phyloP scores from a whole-genome alignment of 2,113 vertebrate genomes.

The Hyaena hyaena region DNA sequence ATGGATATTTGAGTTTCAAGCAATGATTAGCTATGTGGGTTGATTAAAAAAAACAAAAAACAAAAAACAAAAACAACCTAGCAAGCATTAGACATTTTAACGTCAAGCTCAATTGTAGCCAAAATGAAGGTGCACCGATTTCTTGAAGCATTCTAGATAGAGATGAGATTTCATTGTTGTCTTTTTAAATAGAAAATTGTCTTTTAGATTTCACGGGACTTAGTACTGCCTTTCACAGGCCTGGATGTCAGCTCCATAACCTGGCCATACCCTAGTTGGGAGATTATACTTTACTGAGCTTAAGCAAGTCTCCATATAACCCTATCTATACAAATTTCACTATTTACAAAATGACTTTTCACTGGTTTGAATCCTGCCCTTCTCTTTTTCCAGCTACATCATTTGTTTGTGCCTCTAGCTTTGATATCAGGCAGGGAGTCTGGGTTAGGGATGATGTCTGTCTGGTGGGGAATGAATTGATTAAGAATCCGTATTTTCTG shows the following conservation, averaged over 20 bases:
- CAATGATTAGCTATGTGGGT: slow-evolving; percentile 4
- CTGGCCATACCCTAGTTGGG: not conserved
- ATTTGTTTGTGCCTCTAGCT: not conserved
- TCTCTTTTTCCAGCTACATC: not conserved
- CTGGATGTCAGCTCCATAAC: not conserved
- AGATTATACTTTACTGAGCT: not conserved
- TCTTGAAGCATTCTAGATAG: not conserved
- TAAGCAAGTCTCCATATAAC: not conserved
- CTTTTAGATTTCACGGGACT: not conserved
- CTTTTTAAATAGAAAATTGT: slow-evolving; percentile 33
- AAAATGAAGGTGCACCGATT: not conserved
- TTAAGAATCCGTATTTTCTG: slow-evolving; percentile 14
- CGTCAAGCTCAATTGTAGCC: not conserved
- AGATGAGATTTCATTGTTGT: not conserved
- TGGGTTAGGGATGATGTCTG: not conserved
- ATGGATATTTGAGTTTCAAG: slow-evolving; percentile 37
- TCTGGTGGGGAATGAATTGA: not conserved
- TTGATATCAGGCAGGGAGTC: not conserved
- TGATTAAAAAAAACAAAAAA: slow-evolving; percentile 3
- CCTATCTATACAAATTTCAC: not conserved
- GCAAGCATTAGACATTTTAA: not conserved
- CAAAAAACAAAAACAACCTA: not conserved
- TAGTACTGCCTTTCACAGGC: not conserved
- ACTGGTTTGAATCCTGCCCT: not conserved
- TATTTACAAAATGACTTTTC: not conserved